Evolutionary conservation across 2,797 vertebrate species (phyloP), one percentile per base, ranked within the genome.

Genomic region (Luscinia luscinia): DNA sequence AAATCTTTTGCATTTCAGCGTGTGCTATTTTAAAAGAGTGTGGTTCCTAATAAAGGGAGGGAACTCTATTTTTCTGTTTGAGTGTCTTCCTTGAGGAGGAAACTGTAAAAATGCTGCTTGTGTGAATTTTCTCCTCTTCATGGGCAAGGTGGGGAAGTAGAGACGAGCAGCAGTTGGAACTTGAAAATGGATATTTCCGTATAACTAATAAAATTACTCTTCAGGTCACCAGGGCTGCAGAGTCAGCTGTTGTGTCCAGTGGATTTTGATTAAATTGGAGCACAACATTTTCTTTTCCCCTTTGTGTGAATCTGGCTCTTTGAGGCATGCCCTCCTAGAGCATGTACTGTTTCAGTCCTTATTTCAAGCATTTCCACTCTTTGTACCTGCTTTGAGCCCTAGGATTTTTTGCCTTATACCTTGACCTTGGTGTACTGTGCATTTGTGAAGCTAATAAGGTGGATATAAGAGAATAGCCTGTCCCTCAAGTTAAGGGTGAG

Each of bases 401-500:
- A 78, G 67, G 81, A 93, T 27, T 84, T 87, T 95, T 96, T 89
- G 55, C 61, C 68, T 67, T 84, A 14, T 54, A 22, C 61, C 43
- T 93, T 95, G 89, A 90, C 89, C 87, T 96, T 77, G 64, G 69
- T 81, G 54, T 88, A n/a, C 61, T 0, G 0, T 70, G 51, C 54
- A 90, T 95, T 94, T 96, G 92, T 94, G 92, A 94, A 78, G 86
- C 86, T 96, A 84, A 78, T 93, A 87, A 93, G 73, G 41, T 87
- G 67, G 67, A 88, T 90, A 92, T 95, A 93, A 94, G 76, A 87
- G 90, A 93, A 52, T 88, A 70, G 34, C 52, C 51, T 91, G 58
- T 93, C 89, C 86, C 75, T 91, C 43, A 78, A 83, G 70, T 84
- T 83, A 52, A 84, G 80, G 36, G 67, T 87, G 89, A 93, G 84